Conservation (phyloP, 2,888 invertebrate species). For the Sympetrum striolatum region DNA sequence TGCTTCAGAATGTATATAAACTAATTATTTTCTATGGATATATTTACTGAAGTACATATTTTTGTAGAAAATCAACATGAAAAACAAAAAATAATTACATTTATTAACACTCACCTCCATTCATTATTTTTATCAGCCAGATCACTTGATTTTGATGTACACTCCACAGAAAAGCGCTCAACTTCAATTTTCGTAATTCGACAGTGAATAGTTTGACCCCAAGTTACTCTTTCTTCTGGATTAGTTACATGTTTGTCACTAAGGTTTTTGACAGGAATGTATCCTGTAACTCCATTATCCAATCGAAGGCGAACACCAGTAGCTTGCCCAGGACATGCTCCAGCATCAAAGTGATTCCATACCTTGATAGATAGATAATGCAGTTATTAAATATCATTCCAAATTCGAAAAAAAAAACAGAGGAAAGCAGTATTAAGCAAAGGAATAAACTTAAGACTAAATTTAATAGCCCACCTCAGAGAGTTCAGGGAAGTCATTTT, state of each 20-base stretch:
- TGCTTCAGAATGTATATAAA: too few relatives aligned
- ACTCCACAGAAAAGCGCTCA: constrained; percentile 90
- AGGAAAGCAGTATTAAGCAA: too few relatives aligned
- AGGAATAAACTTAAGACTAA: too few relatives aligned
- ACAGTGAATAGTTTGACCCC: constrained; percentile 84
- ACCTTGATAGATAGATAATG: constrained; percentile 62
- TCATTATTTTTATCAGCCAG: constrained; percentile 88
- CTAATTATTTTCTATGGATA: too few relatives aligned
- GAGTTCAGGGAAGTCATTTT: constrained; percentile 94
- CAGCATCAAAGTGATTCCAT: constrained; percentile 98
- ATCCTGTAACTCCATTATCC: constrained; percentile 92
- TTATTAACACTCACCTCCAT: constrained; percentile 70
- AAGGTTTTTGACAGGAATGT: constrained; percentile 91
- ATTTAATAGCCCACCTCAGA: constrained; percentile 69
- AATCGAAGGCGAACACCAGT: constrained; percentile 87
- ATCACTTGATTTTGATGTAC: constrained; percentile 93
- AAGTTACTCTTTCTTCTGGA: constrained; percentile 89
- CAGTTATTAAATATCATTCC: too few relatives aligned
- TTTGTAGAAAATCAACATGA: not conserved
- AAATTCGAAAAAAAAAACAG: too few relatives aligned
- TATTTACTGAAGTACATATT: too few relatives aligned
- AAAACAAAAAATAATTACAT: not conserved
- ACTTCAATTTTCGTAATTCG: constrained; percentile 95
- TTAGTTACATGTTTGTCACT: constrained; percentile 93
- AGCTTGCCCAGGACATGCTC: constrained; percentile 94